Base-by-base conservation (phyloP, 2,113 vertebrate species). In the Lampris megalopsis region DNA sequence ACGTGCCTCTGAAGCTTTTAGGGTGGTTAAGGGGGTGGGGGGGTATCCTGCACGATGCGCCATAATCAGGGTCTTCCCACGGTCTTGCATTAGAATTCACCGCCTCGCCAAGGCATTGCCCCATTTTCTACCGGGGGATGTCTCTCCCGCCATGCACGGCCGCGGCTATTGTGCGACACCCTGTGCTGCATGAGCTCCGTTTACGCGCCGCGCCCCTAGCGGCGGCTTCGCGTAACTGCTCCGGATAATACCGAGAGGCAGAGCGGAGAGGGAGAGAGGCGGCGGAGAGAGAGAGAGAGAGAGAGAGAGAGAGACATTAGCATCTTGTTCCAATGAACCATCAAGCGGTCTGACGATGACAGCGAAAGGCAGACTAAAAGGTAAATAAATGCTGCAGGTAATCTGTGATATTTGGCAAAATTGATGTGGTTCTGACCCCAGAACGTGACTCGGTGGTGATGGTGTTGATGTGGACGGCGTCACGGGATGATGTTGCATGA, bases 291-390 rank as follows among this genome's bases (percentile, higher is more conserved):
- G 72, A 58, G 72, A 59, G 63, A 43, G 73, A 67, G 73, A 80
- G 86, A 63, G 87, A 88, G 84, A 79, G 84, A 83, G 79, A 54
- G 80, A 68, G 88, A 91, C 85, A 91, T 82, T 86, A 92, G 91
- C 93, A 89, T 93, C 93, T 91, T 76, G 91, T 91, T 93, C 88
- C 92, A 89, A 94, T 94, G 93, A 94, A 93, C 92, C 90, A 92
- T 68, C 88, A 68, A 89, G 88, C 92, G 86, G 83, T 85, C 90
- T 93, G 91, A 94, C 87, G 91, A 95, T 95, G 94, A 94, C 94
- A 92, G 94, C 94, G 88, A 95, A 94, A 94, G 93, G 92, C 92
- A 93, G 94, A 95, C 94, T 94, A 82, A 95, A 95, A 95, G 94
- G 94, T 95, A 95, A 92, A 90, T 73, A 43, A 40, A 71, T 53